Evolutionary conservation across 2,113 vertebrate species (phyloP), one percentile per base, ranked within the genome.

Genomic region (Bubo scandiacus): DNA sequence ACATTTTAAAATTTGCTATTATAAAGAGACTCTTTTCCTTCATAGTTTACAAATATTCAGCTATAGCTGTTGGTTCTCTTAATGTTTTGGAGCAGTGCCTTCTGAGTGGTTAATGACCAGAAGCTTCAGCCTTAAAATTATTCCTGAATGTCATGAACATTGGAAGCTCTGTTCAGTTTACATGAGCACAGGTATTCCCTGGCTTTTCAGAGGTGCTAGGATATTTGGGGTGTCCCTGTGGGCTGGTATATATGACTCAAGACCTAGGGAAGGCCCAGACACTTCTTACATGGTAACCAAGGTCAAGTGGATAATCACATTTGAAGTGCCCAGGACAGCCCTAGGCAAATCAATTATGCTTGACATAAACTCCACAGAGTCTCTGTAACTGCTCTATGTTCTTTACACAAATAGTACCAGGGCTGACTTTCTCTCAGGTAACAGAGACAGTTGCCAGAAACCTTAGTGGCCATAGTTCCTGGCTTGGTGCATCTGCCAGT

Each of bases 241-340:
- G 12, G 4, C 42, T 85, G 36, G 18, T 68, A 23, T 49, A 45
- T 42, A 23, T 49, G 34, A 45, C 34, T 71, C 8, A 62, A 52
- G 36, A 16, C 8, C 2, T 34, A 25, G 20, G 0, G 1, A 87
- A 65, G 16, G 26, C 5, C 11, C 9, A 21, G 22, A 52, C 0
- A 0, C 22, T 86, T 52, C 40, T n/a, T 10, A 32, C 70, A 34
- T 15, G 34, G 11, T n/a, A 61, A 12, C 49, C 29, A 57, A 23
- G 15, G 6, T 52, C 38, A 68, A 78, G 55, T 25, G 32, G n/a
- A 32, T 52, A 54, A 65, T 45, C 25, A 47, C 54, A 19, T 5
- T 38, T 43, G 14, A 59, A 73, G 43, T 65, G 8, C 11, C 21
- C 18, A 3, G 15, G 30, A 58, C 17, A 80, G 21, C 12, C 8